Base-by-base conservation (phyloP, 2,113 vertebrate species). In the Colinus virginianus region DNA sequence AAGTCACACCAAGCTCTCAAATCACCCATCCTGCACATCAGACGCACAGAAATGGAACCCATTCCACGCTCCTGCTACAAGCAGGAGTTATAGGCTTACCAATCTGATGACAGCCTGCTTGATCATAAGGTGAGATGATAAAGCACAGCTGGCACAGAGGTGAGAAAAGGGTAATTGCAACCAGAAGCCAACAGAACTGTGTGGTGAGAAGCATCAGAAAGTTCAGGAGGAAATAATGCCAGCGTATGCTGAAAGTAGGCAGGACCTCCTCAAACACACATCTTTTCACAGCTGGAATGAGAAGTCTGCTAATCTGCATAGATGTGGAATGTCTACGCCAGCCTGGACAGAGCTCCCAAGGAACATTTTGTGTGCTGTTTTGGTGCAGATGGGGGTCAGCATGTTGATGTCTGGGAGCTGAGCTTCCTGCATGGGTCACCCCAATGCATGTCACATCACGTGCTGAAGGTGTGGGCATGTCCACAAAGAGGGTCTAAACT, bases 11-110 rank as follows among this genome's bases (percentile, higher is more conserved):
- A 67, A 70, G 30, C 13, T 71, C 26, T 28, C 2, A 2, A 53
- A 21, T 80, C 64, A 40, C 5, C 7, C 26, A 66, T 18, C 30
- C 55, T 40, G 7, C 22, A 72, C 1, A 11, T 4, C 1, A 46
- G 36, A 45, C 0, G 0, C 4, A 1, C 2, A 30, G 43, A 30
- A 66, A 62, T 30, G 30, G 21, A 49, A 36, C 42, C 55, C 36
- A 17, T 9, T 67, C 78, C 38, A 16, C 25, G 21, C 3, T 49
- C 18, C 30, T 70, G 4, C 32, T 85, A 4, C 38, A 46, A 64
- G 7, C 68, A 69, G 62, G 84, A 79, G 46, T 48, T 56, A 56
- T 18, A 20, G 8, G 22, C 17, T 69, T 32, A 53, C 6, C 7
- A n/a, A n/a, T 59, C 78, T 63, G 15, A 75, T 43, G 30, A 78